Evolutionary conservation across 1,140 invertebrate genomes (phyloP).

Genomic region (Diuraphis noxia): DNA sequence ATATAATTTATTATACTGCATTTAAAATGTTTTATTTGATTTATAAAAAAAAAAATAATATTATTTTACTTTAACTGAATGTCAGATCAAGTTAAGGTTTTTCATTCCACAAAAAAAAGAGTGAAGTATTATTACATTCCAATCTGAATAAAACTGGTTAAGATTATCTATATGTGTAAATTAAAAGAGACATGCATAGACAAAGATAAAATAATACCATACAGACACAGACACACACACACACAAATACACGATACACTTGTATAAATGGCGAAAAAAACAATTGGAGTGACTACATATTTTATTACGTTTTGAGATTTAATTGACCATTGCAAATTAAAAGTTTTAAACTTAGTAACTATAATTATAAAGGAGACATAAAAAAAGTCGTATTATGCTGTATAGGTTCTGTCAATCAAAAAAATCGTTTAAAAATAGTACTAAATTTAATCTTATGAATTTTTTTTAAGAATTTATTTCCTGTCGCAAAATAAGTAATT

Average conservation of each 20-base stretch:
- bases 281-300: background rate
- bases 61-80: slow-evolving; percentile 17
- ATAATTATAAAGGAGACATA: background rate
- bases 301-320: background rate
- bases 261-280: background rate
- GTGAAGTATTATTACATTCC: slow-evolving; percentile 42
- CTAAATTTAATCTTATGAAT: background rate
- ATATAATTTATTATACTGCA: background rate
- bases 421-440: background rate
- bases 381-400: background rate
- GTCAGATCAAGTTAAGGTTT: slow-evolving; percentile 10
- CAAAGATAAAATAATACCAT: slow-evolving; percentile 6
- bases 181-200: slow-evolving; percentile 31
- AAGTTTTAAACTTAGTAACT: background rate
- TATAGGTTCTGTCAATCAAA: background rate
- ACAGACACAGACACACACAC: background rate
- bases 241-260: background rate
- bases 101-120: slow-evolving; percentile 22
- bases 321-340: slow-evolving; percentile 22
- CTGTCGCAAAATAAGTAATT: background rate
- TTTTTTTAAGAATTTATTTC: background rate
- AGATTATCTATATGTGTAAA: slow-evolving; percentile 44
- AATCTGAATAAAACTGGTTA: slow-evolving; percentile 37
- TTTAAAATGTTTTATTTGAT: background rate
- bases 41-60: background rate